Percentiles rank a stretch among this genome's conserved stretches.
phyloP scores from a whole-genome alignment of 2,888 invertebrate genomes.

The Yponomeuta malinellus region DNA sequence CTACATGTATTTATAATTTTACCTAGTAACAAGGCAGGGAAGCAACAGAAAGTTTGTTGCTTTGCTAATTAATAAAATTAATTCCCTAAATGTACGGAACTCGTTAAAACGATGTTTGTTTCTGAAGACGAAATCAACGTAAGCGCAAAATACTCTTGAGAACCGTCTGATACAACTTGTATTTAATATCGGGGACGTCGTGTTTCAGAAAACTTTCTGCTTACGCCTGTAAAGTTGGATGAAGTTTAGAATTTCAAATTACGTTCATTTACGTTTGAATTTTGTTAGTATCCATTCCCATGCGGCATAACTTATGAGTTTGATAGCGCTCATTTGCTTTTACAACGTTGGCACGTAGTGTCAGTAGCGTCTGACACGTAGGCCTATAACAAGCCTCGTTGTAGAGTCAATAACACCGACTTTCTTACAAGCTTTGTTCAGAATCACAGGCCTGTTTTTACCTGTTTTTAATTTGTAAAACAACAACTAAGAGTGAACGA shows the following conservation, averaged over 20 bases:
- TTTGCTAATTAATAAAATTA: conserved; percentile 59
- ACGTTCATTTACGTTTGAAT: conserved; percentile 50
- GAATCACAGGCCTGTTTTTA: too few relatives aligned
- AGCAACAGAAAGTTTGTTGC: conserved; percentile 26
- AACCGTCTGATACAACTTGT: conserved; percentile 66
- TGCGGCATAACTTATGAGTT: conserved; percentile 34
- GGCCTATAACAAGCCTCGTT: too few relatives aligned
- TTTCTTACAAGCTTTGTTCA: too few relatives aligned
- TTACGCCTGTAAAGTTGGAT: conserved; percentile 42
- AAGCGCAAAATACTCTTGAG: conserved; percentile 51
- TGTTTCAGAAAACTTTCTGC: conserved; percentile 54
- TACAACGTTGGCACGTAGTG: conserved; percentile 1
- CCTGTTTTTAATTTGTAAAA: too few relatives aligned
- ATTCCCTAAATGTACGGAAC: conserved; percentile 51
- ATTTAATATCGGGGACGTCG: conserved; percentile 67
- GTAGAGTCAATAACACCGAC: too few relatives aligned
- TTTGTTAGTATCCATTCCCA: conserved; percentile 36
- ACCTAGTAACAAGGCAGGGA: neutral
- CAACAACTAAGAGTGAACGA: neutral
- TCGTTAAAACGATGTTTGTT: conserved; percentile 60
- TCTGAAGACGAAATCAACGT: conserved; percentile 51
- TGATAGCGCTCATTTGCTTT: conserved; percentile 28
- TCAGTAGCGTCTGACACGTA: neutral
- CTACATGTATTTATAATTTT: neutral
- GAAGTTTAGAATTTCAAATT: conserved; percentile 56